A percentile compares a stretch with the other conserved stretches of the same genome.
Conservation (phyloP, 2,797 vertebrate genomes). For the Bovichtus variegatus region DNA sequence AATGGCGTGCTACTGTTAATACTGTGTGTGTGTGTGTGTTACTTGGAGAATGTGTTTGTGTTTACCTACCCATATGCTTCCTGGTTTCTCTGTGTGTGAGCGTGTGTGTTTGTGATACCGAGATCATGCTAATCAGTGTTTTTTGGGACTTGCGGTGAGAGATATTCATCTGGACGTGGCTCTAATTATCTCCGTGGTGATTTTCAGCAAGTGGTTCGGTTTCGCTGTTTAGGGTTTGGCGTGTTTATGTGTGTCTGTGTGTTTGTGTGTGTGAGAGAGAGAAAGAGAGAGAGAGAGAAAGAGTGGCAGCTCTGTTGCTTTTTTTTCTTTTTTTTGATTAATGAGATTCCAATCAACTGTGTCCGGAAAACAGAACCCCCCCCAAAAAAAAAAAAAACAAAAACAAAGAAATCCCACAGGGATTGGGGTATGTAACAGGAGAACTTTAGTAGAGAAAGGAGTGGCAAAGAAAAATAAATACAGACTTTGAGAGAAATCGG, state of each 20-base stretch:
- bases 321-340: conserved; percentile 42
- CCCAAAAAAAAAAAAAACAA: too few relatives aligned
- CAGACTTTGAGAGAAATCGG: background rate
- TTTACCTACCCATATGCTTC: conserved; percentile 16
- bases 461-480: background rate
- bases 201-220: conserved; percentile 42
- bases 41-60: conserved; percentile 19
- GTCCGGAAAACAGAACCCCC: conserved; percentile 39
- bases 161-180: conserved; percentile 52
- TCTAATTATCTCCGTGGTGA: conserved; percentile 63
- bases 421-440: background rate
- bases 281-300: background rate
- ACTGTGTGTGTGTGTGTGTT: conserved; percentile 6
- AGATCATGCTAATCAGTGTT: conserved; percentile 46
- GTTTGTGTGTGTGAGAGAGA: background rate
- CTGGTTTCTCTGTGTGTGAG: background rate
- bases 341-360: conserved; percentile 58
- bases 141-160: conserved; percentile 36
- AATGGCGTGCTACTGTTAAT: conserved; percentile 31
- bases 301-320: background rate
- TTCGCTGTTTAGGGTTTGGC: conserved; percentile 8
- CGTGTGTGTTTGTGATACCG: background rate
- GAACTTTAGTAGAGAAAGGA: background rate
- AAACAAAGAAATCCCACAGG: conserved; percentile 17
- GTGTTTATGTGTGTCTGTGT: conserved; percentile 14